Base-by-base conservation (phyloP, 2,888 invertebrate genomes). In the Pinctada fucata region DNA sequence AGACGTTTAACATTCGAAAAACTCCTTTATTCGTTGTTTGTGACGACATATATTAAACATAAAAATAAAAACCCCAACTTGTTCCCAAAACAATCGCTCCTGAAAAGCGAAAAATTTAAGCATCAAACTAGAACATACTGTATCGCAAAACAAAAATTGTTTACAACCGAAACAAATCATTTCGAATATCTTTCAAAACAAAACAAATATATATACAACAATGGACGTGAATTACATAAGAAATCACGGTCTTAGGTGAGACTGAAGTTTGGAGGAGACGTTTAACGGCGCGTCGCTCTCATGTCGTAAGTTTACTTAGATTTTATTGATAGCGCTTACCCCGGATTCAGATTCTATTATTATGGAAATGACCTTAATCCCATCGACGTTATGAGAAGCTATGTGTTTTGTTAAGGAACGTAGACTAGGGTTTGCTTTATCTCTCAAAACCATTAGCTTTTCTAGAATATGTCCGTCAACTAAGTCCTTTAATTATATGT, bases 351-450 rank as follows among this genome's bases (percentile, higher is more conserved):
- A 6, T 64, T 77, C 64, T 66, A 72, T 72, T 66, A 66, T 64
- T 77, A 72, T 74, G 74, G 74, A 74, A 74, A 74, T 74, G 13
- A 51, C 13, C n/a, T 64, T 74, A 74, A 74, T 74, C 74, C 74
- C 16, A 50, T 74, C 66, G 65, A 66, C 65, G 74, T 66, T 16
- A 66, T 65, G 10, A 65, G 8, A 51, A 51, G 49, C 65, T 50
- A 74, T 65, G 65, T 65, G 65, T 74, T 74, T 65, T 74, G 64
- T 66, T 65, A 48, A 45, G 65, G 66, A 63, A 73, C 31, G 65
- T 50, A 70, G 48, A 68, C 77, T 13, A 10, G 6, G 58, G 58
- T 10, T 10, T 6, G 8, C 58, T 58, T 58, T 58, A 58, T 58
- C 58, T 58, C 58, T 6, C 6, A 13, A 13, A 58, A 58, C 58